Evolutionary conservation across 1,140 invertebrate species (phyloP), one percentile per base, ranked within the genome.

Genomic region (Zaprionus ghesquierei): DNA sequence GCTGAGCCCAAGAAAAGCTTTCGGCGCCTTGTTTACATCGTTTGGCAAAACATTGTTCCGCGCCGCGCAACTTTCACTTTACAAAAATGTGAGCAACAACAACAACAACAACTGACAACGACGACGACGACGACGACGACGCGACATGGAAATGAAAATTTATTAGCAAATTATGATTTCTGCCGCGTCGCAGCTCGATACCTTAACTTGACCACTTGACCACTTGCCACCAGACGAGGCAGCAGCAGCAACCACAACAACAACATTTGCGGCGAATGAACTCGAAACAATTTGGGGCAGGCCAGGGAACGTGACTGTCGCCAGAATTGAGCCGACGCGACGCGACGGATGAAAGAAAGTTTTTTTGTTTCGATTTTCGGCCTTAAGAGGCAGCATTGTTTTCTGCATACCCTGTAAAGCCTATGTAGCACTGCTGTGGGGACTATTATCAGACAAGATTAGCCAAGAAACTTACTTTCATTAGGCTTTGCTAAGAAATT

Each of bases 161-260:
- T 87, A 86, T 86, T 86, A 82, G 82, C 79, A 75, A 86, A 87
- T 86, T 86, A 86, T 86, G 82, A 87, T 86, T 86, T 81, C 82
- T 72, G 41, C 41, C 41, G 41, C 41, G 41, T 46, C 41, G n/a
- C 50, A 38, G 53, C 63, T 54, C 69, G 63, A 56, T 62, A 59
- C 44, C 71, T 58, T 61, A 53, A 59, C 78, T 66, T 72, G 78
- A 73, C 59, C 60, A 49, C 54, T 59, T 53, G 61, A 63, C 53
- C 65, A 46, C 46, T 56, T 51, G 60, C 72, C 71, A 62, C 53
- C 69, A 60, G 60, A 53, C 22, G 53, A 33, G 71, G 27, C 58
- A 65, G 41, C 54, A 51, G 6, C 65, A 51, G 13, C 58, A 55
- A 23, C 25, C 46, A 13, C 38, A 41, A 31, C 15, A 41, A 29